Conservation (phyloP, 2,113 vertebrate species). For the Alligator mississippiensis region DNA sequence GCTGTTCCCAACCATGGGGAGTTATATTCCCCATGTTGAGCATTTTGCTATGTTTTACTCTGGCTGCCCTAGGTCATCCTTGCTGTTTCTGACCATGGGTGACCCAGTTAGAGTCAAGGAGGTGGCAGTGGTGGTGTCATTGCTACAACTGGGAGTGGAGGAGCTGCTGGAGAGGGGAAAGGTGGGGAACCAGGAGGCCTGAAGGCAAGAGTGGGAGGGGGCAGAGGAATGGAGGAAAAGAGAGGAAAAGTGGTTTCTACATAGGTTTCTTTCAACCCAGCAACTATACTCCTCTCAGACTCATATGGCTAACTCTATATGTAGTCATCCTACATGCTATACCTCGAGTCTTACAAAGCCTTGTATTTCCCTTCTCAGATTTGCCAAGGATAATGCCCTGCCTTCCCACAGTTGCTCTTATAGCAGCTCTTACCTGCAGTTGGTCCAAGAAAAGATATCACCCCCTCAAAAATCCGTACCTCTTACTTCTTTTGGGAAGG, state of each 20-base stretch:
- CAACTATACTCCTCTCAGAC: not conserved
- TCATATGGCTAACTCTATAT: not conserved
- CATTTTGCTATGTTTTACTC: not conserved
- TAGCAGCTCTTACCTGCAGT: not conserved
- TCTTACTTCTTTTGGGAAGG: not conserved
- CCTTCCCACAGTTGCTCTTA: not conserved
- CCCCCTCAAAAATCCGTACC: too few relatives aligned
- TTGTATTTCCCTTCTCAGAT: not conserved
- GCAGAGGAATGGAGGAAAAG: not conserved
- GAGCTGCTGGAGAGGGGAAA: fast-evolving
- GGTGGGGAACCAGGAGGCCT: not conserved
- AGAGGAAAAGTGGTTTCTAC: not conserved
- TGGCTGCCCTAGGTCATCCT: not conserved
- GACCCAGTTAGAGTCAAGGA: not conserved
- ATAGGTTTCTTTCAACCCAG: not conserved
- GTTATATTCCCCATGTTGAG: too few relatives aligned
- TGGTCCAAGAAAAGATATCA: too few relatives aligned
- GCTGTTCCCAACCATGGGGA: too few relatives aligned
- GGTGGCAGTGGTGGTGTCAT: not conserved
- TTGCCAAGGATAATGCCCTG: not conserved
- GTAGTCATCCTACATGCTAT: not conserved
- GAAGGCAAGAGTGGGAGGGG: not conserved
- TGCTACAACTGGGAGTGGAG: not conserved
- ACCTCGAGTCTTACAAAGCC: not conserved
- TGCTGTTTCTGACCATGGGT: not conserved